Base-by-base conservation (phyloP, 2,113 vertebrate species). In the Zosterops pallidus region DNA sequence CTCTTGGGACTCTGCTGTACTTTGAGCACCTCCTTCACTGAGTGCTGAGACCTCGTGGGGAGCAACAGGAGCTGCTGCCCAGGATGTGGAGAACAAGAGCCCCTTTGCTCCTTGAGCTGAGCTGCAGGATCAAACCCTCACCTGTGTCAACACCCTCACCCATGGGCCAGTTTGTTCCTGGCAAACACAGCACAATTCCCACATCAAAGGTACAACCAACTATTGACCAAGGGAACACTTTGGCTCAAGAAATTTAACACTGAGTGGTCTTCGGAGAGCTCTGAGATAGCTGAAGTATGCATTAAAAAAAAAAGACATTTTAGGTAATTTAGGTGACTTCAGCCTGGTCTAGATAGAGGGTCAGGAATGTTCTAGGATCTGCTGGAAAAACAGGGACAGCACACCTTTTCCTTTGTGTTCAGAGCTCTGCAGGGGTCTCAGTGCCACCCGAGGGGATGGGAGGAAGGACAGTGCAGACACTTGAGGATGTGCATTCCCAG, bases 401-500 rank as follows among this genome's bases (percentile, higher is more conserved):
- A 9, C 50, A 37, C 83, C 46, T 6, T 1, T 5, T 23, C 20
- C 83, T 63, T 22, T 1, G 28, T 16, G 46, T 3, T 28, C 24
- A 7, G 12, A 22, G 67, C 56, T 29, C 71, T 35, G 35, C 35
- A 35, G 39, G 1, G 19, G 15, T 35, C 19, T 33, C 74, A 4
- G 21, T 11, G 67, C 70, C 29, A 5, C 24, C 24, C 9, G 5
- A 11, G 70, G 24, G 55, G 72, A 18, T 3, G 49, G 49, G 44
- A 52, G 20, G 20, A 23, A 49, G 72, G 67, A 41, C 24, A 20
- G 59, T 4, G 2, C 0, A 1, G 65, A 19, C 60, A 44, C 59
- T 53, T 0, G 4, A 24, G 64, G 59, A 49, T 4, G 1, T 0
- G 4, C 1, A 0, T 35, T 7, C n/a, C 14, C 2, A 68, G 22